phyloP scores from a whole-genome alignment of 1,140 invertebrate species.

The Idris sp. region DNA sequence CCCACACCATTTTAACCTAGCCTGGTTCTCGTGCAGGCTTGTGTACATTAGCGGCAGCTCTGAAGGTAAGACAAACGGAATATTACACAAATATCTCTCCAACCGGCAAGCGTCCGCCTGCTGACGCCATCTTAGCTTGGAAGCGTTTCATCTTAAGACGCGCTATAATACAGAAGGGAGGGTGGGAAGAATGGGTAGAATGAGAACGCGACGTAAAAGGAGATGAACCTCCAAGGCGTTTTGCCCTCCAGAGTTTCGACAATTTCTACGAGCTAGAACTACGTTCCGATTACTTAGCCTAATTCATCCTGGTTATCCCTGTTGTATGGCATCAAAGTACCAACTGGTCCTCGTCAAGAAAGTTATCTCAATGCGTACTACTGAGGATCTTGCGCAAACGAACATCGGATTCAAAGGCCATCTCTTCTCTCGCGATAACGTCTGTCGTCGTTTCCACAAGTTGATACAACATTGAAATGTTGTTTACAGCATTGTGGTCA shows the following conservation, averaged over 20 bases:
- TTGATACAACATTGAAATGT: conserved; percentile 55
- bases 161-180: conserved; percentile 55
- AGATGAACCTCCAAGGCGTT: conserved; percentile 69
- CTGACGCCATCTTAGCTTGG: conserved; percentile 67
- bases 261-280: conserved; percentile 68
- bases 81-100: conserved; percentile 78
- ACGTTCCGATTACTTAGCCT: conserved; percentile 76
- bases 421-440: conserved; percentile 55
- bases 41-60: conserved; percentile 78
- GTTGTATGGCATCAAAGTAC: conserved; percentile 71
- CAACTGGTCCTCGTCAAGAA: conserved; percentile 66
- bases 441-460: conserved; percentile 55
- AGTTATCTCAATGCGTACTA: conserved; percentile 64
- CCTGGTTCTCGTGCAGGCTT: conserved; percentile 66
- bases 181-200: conserved; percentile 53
- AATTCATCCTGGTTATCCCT: conserved; percentile 71
- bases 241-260: conserved; percentile 72
- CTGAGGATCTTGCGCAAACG: conserved; percentile 57
- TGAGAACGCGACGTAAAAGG: conserved; percentile 53
- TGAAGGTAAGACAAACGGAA: conserved; percentile 79
- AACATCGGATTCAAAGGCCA: conserved; percentile 65
- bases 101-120: conserved; percentile 54
- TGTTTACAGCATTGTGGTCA: conserved; percentile 40
- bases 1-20: conserved; percentile 57
- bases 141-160: conserved; percentile 72